Evolutionary conservation across 2,797 vertebrate species (phyloP), one percentile per base, ranked within the genome.

Genomic region (Pygocentrus nattereri): DNA sequence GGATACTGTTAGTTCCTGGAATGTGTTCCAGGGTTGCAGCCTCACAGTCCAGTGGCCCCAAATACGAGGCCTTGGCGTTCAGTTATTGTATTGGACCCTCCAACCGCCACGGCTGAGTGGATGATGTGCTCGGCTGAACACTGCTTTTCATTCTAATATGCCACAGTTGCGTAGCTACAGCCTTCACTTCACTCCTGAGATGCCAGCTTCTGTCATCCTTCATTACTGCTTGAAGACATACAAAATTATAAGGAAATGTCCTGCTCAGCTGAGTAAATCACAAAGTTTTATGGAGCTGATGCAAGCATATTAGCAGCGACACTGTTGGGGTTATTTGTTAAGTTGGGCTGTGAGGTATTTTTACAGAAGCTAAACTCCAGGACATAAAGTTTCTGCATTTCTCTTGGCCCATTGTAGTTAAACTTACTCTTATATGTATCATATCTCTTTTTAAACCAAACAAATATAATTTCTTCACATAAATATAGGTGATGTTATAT

Each of bases 101-200:
- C 18, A 38, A 49, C n/a, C n/a, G 30, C 44, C 76, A 30, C 34
- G 44, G 38, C 23, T 68, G 71, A 67, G 67, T 79, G 79, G 68
- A 49, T 52, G 64, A n/a, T 56, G 56, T 25, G 67, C 74, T 65
- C 27, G 34, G 44, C 25, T 31, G 68, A 62, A 2, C 61, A 18
- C 65, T 34, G 76, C 59, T 21, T 80, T 82, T 71, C 25, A 59
- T 56, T 65, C 15, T 69, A 77, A 58, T 50, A 38, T 54, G 34
- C 44, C 73, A 69, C 49, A 27, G 69, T 61, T 34, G 25, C 15
- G n/a, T 52, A 49, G 59, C n/a, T 38, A 10, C 71, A 49, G 21
- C 30, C 23, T 30, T 47, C 54, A 7, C 13, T 34, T 69, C 73
- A 6, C n/a, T 58, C n/a, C 23, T n/a, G 25, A 12, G 6, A 13